Base-by-base conservation (phyloP, 2,113 vertebrate genomes). In the Cairina moschata region DNA sequence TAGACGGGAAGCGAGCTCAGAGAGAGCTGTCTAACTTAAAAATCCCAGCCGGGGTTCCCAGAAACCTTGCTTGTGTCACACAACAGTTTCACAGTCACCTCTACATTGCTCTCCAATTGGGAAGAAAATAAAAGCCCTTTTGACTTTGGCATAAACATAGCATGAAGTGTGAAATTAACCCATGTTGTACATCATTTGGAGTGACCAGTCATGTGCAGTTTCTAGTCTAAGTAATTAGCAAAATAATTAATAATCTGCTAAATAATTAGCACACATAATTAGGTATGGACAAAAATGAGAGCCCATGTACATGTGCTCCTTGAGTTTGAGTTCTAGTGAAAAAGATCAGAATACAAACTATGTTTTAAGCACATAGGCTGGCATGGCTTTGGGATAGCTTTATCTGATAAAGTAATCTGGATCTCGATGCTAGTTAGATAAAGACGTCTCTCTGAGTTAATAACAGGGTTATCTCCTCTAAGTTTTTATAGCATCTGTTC, bases 81-180 rank as follows among this genome's bases (percentile, higher is more conserved):
- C 40, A 67, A 36, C 5, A 29, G 23, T 36, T 91, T 62, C 52
- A 62, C 46, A 78, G 4, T 9, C 7, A 10, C 20, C 22, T 31
- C 60, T 63, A 31, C 22, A 46, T 21, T 18, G 15, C 59, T 68
- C 40, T 73, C 59, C 68, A 68, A 75, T 80, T 22, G 9, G 8
- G n/a, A 74, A 42, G 54, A 59, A 91, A 62, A 72, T 2, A 82
- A 0, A 75, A 86, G 28, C 31, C 40, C 71, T 66, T 85, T 68
- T 54, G 58, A 89, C 83, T 94, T 91, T 66, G 66, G 66, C 36
- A 79, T 34, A 93, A 94, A 85, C 58, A 38, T 1, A 2, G 62
- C 90, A 82, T 97, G 96, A 97, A 97, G 97, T 91, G 94, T 96
- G 97, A 97, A 97, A 97, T 97, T 96, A 96, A 93, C 92, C 93